Evolutionary conservation across 2,113 vertebrate genomes (phyloP), one percentile per base, ranked within the genome.

Genomic region (Oxygymnocypris stewartii): DNA sequence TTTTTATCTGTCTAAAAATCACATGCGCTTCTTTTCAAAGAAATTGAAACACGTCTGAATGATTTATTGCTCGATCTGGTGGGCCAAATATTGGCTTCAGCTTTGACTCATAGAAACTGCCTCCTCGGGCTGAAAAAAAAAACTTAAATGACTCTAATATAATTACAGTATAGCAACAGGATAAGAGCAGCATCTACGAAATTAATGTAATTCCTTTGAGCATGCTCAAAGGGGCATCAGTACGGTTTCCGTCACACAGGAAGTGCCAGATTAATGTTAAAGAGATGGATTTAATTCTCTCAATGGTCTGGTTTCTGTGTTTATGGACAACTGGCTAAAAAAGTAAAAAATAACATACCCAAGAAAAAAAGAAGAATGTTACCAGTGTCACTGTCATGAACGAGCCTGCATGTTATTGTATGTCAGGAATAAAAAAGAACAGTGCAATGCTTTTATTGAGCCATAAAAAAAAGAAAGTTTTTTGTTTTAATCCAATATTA

Each of bases 141-240:
- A 92, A 93, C 89, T 93, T 93, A 92, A 94, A 92, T 93, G 91
- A 90, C 81, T 88, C 51, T 94, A 94, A 94, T 94, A 92, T 87
- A 93, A 93, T 95, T 94, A 93, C 77, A 85, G 84, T 91, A 91
- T 89, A 92, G 90, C 90, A 89, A 85, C 91, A 92, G 92, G 93
- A 93, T 92, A 92, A 84, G 86, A 20, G 82, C 85, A 82, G 91
- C 89, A 91, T 90, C 89, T 92, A 91, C 93, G 90, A 93, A 93
- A 95, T 88, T 94, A 89, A 92, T 93, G 91, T 89, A 23, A 89
- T 94, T 94, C 92, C 93, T 94, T 92, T 91, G 90, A 94, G 90
- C 91, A 91, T 83, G 90, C 91, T 88, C 84, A 90, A 88, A 91
- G 88, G 91, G 81, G 79, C 88, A 54, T 91, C 91, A 89, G 93